These are phyloP conservation scores for Haliclona indistincta DNA, from an alignment of 37 sponge, comb jelly and placozoan species.

Conservation along the genomic window DNA sequence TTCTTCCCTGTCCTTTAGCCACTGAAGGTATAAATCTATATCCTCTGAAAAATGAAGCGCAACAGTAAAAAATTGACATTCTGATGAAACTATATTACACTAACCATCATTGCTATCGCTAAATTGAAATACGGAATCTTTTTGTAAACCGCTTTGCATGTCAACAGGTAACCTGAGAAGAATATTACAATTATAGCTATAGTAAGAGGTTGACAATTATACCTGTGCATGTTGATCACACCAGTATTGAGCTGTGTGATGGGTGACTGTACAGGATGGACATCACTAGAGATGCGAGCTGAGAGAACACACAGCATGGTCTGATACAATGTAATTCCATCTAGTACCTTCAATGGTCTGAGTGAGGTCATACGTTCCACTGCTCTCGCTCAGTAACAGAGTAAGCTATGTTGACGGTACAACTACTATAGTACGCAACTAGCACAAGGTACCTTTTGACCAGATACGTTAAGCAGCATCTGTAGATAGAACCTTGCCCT, in stretches of 20 bases:
- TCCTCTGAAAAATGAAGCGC: too few relatives aligned
- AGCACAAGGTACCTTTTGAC: constrained; percentile 48
- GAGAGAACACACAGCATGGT: background rate
- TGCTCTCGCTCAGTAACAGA: background rate
- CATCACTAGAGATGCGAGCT: constrained; percentile 52
- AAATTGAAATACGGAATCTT: too few relatives aligned
- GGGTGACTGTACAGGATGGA: constrained; percentile 46
- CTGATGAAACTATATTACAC: too few relatives aligned
- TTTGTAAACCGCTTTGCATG: too few relatives aligned
- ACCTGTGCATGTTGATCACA: constrained; percentile 6
- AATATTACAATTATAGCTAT: constrained; percentile 1
- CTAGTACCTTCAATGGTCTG: constrained; percentile 51
- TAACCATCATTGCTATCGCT: too few relatives aligned
- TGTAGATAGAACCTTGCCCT: constrained; percentile 66
- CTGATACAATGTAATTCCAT: too few relatives aligned
- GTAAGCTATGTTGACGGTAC: constrained; percentile 10
- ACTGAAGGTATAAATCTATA: background rate
- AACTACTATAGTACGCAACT: background rate
- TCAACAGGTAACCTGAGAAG: too few relatives aligned
- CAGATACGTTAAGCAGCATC: constrained; percentile 57
- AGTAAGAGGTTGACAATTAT: too few relatives aligned
- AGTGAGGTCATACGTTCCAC: background rate
- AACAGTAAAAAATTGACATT: too few relatives aligned
- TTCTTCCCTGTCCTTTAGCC: background rate
- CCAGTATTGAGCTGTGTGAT: constrained; percentile 2